phyloP scores from a whole-genome alignment of 2,797 vertebrate species.

The Taeniopygia guttata region DNA sequence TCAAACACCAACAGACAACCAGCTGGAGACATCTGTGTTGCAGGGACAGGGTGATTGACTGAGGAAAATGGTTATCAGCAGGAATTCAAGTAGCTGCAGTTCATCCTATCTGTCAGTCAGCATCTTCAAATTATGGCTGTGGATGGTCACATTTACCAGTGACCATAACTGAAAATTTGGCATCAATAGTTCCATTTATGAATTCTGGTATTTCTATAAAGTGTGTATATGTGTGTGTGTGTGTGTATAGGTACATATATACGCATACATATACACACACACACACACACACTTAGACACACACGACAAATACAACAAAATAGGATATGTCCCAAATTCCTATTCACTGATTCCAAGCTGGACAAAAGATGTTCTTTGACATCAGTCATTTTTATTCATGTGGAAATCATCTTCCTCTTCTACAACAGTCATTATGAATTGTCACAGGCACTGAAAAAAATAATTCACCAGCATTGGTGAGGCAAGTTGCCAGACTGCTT shows the following conservation, averaged over 20 bases:
- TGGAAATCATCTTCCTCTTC: background rate
- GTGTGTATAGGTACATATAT: accelerated
- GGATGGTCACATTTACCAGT: background rate
- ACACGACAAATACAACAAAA: background rate
- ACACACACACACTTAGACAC: background rate
- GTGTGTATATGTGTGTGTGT: background rate
- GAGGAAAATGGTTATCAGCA: background rate
- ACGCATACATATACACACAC: background rate
- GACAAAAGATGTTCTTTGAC: background rate
- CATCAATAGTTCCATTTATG: background rate
- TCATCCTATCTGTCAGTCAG: background rate
- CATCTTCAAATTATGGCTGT: background rate
- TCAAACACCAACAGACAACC: background rate
- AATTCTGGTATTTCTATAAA: background rate
- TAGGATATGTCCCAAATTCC: background rate
- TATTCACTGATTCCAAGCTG: background rate
- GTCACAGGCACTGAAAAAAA: background rate
- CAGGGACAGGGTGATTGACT: background rate
- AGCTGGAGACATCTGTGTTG: background rate
- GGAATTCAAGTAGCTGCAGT: background rate
- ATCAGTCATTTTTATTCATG: background rate
- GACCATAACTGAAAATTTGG: background rate
- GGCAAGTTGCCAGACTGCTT: background rate
- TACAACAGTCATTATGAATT: background rate
- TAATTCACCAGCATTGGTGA: background rate